These are phyloP conservation scores for Mohoua ochrocephala DNA, from an alignment of 2,113 vertebrate genomes.

Conservation along the genomic window DNA sequence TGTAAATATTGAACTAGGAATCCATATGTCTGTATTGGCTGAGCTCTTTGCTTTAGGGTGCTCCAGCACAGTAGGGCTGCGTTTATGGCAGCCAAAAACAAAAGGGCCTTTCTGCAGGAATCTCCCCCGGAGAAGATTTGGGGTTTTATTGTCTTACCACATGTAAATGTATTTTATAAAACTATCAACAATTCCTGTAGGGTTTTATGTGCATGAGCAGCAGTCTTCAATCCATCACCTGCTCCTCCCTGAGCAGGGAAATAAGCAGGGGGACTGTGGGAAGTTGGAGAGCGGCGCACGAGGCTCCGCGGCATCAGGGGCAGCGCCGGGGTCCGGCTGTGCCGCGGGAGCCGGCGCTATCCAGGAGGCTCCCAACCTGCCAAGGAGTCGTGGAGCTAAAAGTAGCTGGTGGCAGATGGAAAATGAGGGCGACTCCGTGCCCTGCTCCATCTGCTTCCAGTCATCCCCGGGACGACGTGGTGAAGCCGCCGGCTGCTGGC, in stretches of 20 bases:
- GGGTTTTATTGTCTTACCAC: neutral
- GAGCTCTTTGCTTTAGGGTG: neutral
- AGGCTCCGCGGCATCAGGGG: neutral
- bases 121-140: neutral
- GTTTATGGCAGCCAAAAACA: neutral
- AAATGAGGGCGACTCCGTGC: neutral
- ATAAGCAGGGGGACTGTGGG: neutral
- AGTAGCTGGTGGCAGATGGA: constrained; percentile 12
- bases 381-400: neutral
- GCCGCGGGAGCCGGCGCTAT: neutral
- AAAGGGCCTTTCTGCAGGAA: neutral
- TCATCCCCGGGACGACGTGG: neutral
- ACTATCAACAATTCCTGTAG: neutral
- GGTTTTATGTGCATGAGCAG: neutral
- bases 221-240: neutral
- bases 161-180: neutral
- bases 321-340: neutral
- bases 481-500: neutral
- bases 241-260: neutral
- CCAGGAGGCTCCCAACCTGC: neutral
- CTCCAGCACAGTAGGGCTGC: neutral
- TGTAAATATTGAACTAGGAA: neutral
- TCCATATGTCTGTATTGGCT: neutral
- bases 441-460: constrained; percentile 24
- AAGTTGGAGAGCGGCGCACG: neutral